Conservation (phyloP, 2,888 invertebrate species). For the Leptothorax acervorum region DNA sequence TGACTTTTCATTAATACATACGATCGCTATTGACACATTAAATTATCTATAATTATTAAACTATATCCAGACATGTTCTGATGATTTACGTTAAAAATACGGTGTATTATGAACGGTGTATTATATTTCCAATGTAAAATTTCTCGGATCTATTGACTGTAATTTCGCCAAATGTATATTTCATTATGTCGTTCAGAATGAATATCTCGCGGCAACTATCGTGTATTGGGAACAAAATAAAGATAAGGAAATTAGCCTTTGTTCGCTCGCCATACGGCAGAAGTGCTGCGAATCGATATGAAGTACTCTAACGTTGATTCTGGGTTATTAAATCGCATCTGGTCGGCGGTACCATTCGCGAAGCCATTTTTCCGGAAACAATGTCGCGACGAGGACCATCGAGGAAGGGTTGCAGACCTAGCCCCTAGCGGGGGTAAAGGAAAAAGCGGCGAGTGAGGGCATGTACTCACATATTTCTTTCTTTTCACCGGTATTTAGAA, state of each 20-base stretch:
- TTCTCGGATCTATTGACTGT: neutral
- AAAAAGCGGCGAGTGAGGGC: slow-evolving; percentile 47
- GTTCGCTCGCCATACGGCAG: slow-evolving; percentile 18
- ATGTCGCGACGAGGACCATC: slow-evolving; percentile 83
- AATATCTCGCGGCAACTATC: neutral
- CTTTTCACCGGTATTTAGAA: slow-evolving; percentile 76
- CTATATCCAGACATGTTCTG: neutral
- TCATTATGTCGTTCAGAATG: neutral
- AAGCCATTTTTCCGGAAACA: slow-evolving; percentile 83
- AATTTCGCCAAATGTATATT: neutral
- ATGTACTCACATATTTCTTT: slow-evolving; percentile 58
- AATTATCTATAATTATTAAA: neutral
- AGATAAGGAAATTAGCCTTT: slow-evolving; percentile 37
- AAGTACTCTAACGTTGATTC: slow-evolving; percentile 57
- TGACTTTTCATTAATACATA: slow-evolving; percentile 33
- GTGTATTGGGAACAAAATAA: neutral
- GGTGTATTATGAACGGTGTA: neutral
- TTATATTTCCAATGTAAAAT: neutral
- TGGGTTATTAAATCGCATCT: slow-evolving; percentile 73
- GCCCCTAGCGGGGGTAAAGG: slow-evolving; percentile 30
- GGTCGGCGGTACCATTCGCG: slow-evolving; percentile 65
- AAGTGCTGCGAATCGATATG: slow-evolving; percentile 24
- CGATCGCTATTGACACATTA: neutral
- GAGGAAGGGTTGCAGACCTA: slow-evolving; percentile 64
- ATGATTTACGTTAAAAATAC: neutral